Percentiles rank a stretch among this genome's conserved stretches.
phyloP scores from a whole-genome alignment of 2,113 vertebrate genomes.

The Ramphastos sulfuratus region DNA sequence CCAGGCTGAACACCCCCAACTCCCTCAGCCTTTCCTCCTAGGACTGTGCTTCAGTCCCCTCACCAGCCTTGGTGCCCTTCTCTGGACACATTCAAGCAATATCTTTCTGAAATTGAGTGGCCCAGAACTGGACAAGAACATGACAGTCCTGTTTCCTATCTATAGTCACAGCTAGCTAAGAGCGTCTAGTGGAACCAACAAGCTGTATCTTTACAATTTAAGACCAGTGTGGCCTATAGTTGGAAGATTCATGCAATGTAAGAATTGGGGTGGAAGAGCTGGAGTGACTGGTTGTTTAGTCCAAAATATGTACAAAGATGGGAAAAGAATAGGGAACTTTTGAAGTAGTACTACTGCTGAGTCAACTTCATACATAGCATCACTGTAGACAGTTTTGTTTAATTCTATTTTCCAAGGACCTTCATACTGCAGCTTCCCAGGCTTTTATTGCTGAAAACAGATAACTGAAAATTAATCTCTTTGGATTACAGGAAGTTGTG shows the following conservation, averaged over 20 bases:
- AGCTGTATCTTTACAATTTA: background rate
- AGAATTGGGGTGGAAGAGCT: background rate
- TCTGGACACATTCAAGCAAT: too few relatives aligned
- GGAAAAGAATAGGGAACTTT: background rate
- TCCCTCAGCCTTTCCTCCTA: too few relatives aligned
- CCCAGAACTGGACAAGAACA: too few relatives aligned
- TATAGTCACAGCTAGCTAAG: background rate
- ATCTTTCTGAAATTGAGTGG: background rate
- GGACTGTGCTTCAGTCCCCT: too few relatives aligned
- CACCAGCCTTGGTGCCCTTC: too few relatives aligned
- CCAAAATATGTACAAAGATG: background rate
- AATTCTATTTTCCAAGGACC: background rate
- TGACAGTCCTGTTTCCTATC: background rate
- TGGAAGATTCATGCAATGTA: background rate
- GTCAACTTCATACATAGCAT: background rate
- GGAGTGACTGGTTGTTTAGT: background rate
- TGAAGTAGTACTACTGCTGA: background rate
- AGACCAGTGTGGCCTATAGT: background rate
- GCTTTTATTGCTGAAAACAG: background rate
- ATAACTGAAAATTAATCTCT: background rate
- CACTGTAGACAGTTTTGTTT: background rate
- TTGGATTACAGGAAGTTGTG: background rate
- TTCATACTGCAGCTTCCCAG: background rate
- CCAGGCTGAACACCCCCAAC: too few relatives aligned
- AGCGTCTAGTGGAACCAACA: background rate